phyloP scores from a whole-genome alignment of 92 coral and sea anemone genomes.

The Isaurus tuberculatus region DNA sequence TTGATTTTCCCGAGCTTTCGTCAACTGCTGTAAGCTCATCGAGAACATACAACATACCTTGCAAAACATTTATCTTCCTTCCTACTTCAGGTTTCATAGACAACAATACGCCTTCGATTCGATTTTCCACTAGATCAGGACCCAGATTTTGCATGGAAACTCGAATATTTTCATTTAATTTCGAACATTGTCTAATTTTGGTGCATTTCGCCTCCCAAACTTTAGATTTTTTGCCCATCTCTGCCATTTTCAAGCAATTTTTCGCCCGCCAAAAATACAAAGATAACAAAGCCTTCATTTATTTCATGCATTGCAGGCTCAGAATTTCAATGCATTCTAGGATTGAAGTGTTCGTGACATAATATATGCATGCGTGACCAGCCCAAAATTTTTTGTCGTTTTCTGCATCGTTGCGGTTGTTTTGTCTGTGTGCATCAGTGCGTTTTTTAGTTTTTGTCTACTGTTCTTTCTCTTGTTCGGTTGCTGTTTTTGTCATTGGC shows the following conservation, averaged over 20 bases:
- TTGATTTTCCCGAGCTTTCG: constrained; percentile 25
- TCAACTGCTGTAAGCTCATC: constrained; percentile 52
- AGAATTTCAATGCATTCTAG: background rate
- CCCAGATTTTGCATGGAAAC: constrained; percentile 8
- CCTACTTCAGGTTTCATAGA: constrained; percentile 12
- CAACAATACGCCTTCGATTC: constrained; percentile 20
- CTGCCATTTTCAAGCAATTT: background rate
- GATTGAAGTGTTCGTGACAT: constrained; percentile 8
- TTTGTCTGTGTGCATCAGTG: background rate
- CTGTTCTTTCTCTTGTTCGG: background rate
- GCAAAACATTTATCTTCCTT: background rate
- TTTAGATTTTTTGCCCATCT: constrained; percentile 1
- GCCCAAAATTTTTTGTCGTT: background rate
- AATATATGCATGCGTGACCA: constrained; percentile 1
- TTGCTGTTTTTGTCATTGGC: constrained; percentile 2
- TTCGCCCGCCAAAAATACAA: background rate
- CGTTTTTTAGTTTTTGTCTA: background rate
- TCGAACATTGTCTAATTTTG: background rate
- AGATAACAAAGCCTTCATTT: background rate
- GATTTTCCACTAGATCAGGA: constrained; percentile 1
- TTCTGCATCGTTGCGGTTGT: background rate
- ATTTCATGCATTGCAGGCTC: background rate
- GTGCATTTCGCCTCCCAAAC: constrained; percentile 11
- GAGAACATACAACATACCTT: constrained; percentile 46
- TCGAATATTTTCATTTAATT: background rate